phyloP scores from a whole-genome alignment of 2,797 vertebrate species.

The Microchirus variegatus region DNA sequence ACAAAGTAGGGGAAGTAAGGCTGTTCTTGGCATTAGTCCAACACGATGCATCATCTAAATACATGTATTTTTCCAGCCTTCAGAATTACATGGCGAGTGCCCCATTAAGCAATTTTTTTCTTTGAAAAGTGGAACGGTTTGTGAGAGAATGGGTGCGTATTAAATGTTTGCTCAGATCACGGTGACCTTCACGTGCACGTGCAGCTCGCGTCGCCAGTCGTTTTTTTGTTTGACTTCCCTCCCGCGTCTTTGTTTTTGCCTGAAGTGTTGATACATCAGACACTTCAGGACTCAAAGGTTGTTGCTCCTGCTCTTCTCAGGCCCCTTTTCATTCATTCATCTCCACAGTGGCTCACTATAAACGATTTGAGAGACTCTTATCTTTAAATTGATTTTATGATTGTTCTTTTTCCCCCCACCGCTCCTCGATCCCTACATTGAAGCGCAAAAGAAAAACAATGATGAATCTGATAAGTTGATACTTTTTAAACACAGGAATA shows the following conservation, averaged over 20 bases:
- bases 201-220: background rate
- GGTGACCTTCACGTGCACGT: slow-evolving; percentile 6
- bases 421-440: background rate
- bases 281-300: background rate
- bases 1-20: slow-evolving; percentile 40
- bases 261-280: background rate
- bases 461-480: no score
- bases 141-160: background rate
- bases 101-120: background rate
- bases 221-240: background rate
- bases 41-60: slow-evolving; percentile 5
- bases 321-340: background rate
- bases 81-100: background rate
- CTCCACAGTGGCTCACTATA: background rate
- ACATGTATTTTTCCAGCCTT: slow-evolving; percentile 14
- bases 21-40: no score
- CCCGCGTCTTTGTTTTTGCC: background rate
- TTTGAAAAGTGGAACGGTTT: background rate
- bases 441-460: no score
- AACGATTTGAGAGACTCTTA: background rate
- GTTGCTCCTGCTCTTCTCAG: background rate
- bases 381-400: slow-evolving; percentile 3
- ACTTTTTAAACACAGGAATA: background rate
- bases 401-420: accelerated
- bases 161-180: slow-evolving; percentile 13